Evolutionary conservation across 2,888 invertebrate species (phyloP).

Genomic region (Thysanoteuthis rhombus): DNA sequence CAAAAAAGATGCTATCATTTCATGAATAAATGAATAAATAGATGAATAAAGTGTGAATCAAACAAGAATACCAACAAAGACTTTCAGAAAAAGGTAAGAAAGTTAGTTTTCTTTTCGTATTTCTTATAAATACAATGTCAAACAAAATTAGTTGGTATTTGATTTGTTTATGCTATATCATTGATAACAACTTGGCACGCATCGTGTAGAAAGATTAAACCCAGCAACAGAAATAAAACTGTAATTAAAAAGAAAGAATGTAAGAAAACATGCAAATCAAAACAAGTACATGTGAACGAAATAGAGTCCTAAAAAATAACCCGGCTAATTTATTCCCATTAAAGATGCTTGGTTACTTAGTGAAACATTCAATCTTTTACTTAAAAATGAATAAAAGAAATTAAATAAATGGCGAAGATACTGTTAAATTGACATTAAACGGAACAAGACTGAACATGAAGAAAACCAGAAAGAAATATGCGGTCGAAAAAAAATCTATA

Average conservation of each 20-base stretch:
- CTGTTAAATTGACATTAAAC: constrained; percentile 12
- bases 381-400: neutral
- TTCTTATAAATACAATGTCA: too few relatives aligned
- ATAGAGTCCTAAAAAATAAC: neutral
- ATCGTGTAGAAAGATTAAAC: neutral
- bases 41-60: too few relatives aligned
- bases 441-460: neutral
- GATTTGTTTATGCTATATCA: neutral
- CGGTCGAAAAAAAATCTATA: neutral
- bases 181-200: neutral
- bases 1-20: too few relatives aligned
- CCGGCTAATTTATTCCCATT: neutral
- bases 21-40: too few relatives aligned
- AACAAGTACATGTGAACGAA: neutral
- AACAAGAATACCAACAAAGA: too few relatives aligned
- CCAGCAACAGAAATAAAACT: neutral
- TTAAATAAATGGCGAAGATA: neutral
- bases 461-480: neutral
- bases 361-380: neutral
- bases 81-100: too few relatives aligned
- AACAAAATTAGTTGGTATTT: too few relatives aligned
- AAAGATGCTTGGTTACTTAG: neutral
- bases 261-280: neutral
- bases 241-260: neutral
- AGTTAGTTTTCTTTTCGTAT: too few relatives aligned